These are phyloP conservation scores for Magallana ariakensis DNA, from an alignment of 1,140 invertebrate genomes.

Conservation along the genomic window DNA sequence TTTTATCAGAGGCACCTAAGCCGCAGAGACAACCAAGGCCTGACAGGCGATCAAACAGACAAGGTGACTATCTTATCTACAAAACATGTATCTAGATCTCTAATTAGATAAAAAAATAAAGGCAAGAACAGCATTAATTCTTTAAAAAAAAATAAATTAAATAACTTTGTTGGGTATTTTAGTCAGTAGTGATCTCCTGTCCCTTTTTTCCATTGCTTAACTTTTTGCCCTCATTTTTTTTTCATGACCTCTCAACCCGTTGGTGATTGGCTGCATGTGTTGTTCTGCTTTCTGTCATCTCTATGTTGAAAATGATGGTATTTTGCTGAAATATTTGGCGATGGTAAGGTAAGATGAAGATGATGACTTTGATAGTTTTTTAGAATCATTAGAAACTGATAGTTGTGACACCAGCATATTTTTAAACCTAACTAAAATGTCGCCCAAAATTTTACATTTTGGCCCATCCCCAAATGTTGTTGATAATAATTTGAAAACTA, in stretches of 20 bases:
- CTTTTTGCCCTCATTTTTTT: conserved; percentile 67
- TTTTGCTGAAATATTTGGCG: conserved; percentile 60
- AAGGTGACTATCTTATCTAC: conserved; percentile 68
- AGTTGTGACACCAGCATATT: conserved; percentile 40
- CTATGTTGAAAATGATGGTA: conserved; percentile 1
- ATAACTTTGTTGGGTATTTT: background rate
- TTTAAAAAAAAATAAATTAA: background rate
- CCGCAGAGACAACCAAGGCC: conserved; percentile 74
- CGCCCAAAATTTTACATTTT: conserved; percentile 47
- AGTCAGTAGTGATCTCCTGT: background rate
- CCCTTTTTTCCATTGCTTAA: conserved; percentile 59
- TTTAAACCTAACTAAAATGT: conserved; percentile 27
- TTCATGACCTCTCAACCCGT: conserved; percentile 54
- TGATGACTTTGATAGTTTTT: conserved; percentile 62
- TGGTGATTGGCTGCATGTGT: conserved; percentile 23
- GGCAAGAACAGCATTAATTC: too few relatives aligned
- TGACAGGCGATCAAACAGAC: conserved; percentile 69
- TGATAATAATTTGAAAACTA: background rate
- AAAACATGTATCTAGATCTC: background rate
- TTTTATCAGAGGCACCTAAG: conserved; percentile 75
- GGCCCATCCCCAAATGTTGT: background rate
- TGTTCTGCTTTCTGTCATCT: conserved; percentile 12
- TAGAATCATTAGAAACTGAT: conserved; percentile 52
- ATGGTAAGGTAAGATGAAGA: conserved; percentile 77
- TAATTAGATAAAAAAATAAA: background rate